These are phyloP conservation scores for Bubo bubo DNA, from an alignment of 2,113 vertebrate genomes.

Conservation along the genomic window DNA sequence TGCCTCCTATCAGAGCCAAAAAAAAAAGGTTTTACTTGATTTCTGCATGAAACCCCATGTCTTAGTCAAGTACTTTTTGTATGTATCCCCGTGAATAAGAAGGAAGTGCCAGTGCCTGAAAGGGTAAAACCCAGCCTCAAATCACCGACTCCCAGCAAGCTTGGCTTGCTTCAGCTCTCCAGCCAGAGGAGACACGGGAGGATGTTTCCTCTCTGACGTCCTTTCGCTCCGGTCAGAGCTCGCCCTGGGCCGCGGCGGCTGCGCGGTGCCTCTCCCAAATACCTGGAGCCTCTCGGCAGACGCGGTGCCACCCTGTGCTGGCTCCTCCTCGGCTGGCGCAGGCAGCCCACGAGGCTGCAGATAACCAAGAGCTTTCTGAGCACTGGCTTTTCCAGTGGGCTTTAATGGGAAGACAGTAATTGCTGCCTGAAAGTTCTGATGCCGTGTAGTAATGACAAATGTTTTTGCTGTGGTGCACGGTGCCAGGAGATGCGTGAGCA, in stretches of 20 bases:
- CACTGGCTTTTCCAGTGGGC: not conserved
- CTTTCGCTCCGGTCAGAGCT: not conserved
- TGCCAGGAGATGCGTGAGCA: not conserved
- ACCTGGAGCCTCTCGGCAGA: not conserved
- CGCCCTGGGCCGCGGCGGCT: rapidly evolving
- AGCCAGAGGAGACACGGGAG: not conserved
- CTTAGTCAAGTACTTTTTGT: not conserved
- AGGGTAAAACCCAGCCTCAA: not conserved
- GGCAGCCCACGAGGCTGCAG: not conserved
- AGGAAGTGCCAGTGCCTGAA: not conserved
- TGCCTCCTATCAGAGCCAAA: constrained; percentile 8
- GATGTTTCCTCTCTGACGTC: not conserved
- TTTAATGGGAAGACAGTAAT: not conserved
- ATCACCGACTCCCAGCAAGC: not conserved
- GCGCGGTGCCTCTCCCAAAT: not conserved
- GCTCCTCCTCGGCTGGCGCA: not conserved
- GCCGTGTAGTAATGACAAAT: not conserved
- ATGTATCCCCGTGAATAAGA: not conserved
- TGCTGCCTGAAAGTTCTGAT: not conserved
- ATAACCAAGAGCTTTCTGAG: not conserved
- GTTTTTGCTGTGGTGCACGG: not conserved
- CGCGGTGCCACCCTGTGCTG: not conserved
- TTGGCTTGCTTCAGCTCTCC: not conserved
- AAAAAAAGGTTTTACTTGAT: not conserved
- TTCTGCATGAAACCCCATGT: not conserved